Conservation (phyloP, 2,888 invertebrate genomes). For the Caenorhabditis uteleia region DNA sequence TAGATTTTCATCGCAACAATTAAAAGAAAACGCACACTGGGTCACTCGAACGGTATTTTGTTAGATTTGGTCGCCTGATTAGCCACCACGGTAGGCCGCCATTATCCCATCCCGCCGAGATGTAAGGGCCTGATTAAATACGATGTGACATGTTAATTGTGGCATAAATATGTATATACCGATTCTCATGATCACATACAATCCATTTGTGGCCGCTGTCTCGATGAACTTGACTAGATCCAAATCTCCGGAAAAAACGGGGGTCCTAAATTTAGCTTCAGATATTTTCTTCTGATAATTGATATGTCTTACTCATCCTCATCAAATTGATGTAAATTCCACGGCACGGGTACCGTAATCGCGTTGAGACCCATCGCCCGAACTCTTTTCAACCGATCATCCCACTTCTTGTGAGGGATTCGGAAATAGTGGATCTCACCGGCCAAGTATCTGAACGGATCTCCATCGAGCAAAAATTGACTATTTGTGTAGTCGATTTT, state of each 20-base stretch:
- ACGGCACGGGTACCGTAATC: constrained; percentile 29
- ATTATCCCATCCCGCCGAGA: constrained; percentile 55
- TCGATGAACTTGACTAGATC: constrained; percentile 47
- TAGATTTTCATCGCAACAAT: not conserved
- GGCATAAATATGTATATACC: constrained; percentile 16
- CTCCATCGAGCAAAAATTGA: constrained; percentile 29
- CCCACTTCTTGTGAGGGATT: constrained; percentile 81
- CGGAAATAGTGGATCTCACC: constrained; percentile 82
- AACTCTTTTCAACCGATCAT: constrained; percentile 80
- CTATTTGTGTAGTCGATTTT: constrained; percentile 18
- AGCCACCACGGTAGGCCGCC: constrained; percentile 60
- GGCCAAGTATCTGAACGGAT: constrained; percentile 74
- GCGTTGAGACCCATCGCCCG: constrained; percentile 43
- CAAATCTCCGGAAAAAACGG: constrained; percentile 14
- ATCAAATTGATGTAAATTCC: constrained; percentile 36
- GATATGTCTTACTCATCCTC: constrained; percentile 17
- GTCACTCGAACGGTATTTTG: constrained; percentile 23
- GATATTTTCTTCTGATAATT: not conserved
- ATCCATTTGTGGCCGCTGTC: constrained; percentile 42
- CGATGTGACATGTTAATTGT: not conserved
- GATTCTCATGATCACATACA: constrained; percentile 53
- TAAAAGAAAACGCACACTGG: constrained; percentile 7
- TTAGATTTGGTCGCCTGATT: constrained; percentile 24
- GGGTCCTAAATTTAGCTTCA: constrained; percentile 4
- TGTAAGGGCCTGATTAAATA: constrained; percentile 51